Percentiles rank a stretch among this genome's conserved stretches.
phyloP scores from a whole-genome alignment of 2,113 vertebrate species.

The Aepyceros melampus region DNA sequence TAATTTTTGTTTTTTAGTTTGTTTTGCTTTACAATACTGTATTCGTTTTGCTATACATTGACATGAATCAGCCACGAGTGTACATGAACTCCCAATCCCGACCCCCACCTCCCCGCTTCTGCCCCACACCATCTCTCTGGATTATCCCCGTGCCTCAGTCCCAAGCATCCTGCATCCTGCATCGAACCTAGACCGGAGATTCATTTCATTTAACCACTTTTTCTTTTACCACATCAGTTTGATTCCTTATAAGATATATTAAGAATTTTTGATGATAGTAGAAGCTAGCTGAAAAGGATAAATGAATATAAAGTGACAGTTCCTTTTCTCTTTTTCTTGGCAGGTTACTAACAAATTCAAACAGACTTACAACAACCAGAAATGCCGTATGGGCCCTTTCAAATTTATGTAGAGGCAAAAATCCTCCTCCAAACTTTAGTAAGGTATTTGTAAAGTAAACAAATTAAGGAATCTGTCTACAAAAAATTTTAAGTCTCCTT shows the following conservation, averaged over 20 bases:
- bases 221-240: neutral
- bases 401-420: conserved; percentile 94
- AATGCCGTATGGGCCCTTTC: conserved; percentile 95
- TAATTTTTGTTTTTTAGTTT: no score
- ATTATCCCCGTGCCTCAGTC: no score
- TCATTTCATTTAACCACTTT: no score
- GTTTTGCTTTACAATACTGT: no score
- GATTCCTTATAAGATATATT: neutral
- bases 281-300: conserved; percentile 30
- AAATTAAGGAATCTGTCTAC: conserved; percentile 11
- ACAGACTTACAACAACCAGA: conserved; percentile 92
- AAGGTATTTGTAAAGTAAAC: conserved; percentile 82
- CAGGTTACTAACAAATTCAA: conserved; percentile 91
- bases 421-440: conserved; percentile 92
- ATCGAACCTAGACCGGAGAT: no score
- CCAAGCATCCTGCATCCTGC: no score
- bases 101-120: no score
- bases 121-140: no score
- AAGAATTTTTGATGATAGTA: neutral
- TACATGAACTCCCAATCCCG: no score
- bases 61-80: no score
- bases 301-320: conserved; percentile 15
- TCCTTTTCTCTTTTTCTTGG: conserved; percentile 55
- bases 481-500: neutral
- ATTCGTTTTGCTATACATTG: no score